A percentile compares a stretch with the other conserved stretches of the same genome.
Evolutionary conservation across 2,797 vertebrate genomes (phyloP).

Genomic region (Eulemur rubriventer): DNA sequence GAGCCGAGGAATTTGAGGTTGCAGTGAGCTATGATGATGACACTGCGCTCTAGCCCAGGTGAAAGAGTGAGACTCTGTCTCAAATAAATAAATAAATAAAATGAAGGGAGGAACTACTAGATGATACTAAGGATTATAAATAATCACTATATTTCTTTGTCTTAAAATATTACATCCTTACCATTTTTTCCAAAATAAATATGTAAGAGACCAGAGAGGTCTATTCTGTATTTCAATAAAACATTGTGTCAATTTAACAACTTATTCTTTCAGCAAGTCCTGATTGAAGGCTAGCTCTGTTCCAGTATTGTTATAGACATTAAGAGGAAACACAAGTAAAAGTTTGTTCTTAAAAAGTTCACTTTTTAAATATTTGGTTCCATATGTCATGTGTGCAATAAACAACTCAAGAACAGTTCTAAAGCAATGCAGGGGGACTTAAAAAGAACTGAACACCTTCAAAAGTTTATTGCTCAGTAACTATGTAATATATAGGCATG

Average conservation of each 20-base stretch:
- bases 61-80: too few species aligned
- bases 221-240: not conserved
- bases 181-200: not conserved
- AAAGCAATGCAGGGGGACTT: not conserved
- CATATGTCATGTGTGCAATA: not conserved
- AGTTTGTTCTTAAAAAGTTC: conserved; percentile 2
- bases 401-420: conserved; percentile 15
- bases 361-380: not conserved
- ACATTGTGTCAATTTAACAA: not conserved
- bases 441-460: not conserved
- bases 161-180: conserved; percentile 24
- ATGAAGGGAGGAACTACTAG: not conserved
- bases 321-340: not conserved
- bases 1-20: too few species aligned
- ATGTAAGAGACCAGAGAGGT: not conserved
- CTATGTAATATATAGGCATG: not conserved
- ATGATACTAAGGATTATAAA: conserved; percentile 16
- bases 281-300: not conserved
- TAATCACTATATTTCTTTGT: not conserved
- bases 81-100: too few species aligned
- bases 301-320: not conserved
- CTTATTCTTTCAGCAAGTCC: not conserved
- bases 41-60: too few species aligned
- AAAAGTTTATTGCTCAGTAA: not conserved
- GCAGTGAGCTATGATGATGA: too few species aligned